phyloP scores from a whole-genome alignment of 2,888 invertebrate genomes.

The Diploptera punctata region DNA sequence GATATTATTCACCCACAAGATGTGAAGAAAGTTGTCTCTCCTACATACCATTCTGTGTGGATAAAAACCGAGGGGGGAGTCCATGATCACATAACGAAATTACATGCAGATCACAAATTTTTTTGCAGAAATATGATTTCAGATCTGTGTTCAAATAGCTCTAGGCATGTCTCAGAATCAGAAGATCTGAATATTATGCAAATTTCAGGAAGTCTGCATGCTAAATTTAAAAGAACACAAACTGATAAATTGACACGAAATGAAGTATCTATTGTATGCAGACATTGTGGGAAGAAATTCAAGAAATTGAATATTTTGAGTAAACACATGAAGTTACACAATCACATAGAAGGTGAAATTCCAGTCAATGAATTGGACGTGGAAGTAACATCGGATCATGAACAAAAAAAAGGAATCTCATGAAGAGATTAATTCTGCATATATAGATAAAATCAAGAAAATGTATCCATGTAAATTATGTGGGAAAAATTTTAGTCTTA shows the following conservation, averaged over 20 bases:
- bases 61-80: conserved; percentile 6
- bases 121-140: conserved; percentile 16
- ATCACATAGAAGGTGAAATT: neutral
- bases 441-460: neutral
- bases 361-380: neutral
- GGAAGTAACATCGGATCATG: neutral
- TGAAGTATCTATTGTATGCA: no score
- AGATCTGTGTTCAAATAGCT: neutral
- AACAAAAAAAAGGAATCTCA: neutral
- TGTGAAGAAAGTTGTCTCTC: neutral
- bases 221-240: no score
- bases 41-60: neutral
- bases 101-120: neutral
- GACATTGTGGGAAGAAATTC: conserved; percentile 14
- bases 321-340: neutral
- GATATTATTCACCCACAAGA: neutral
- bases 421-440: neutral
- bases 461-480: conserved; percentile 29
- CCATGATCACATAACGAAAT: conserved; percentile 20
- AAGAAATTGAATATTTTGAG: neutral
- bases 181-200: neutral
- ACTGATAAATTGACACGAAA: no score
- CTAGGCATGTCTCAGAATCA: neutral
- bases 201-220: neutral
- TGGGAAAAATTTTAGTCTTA: conserved; percentile 27